Conservation (phyloP, 2,888 invertebrate genomes). For the Ctena decussata region DNA sequence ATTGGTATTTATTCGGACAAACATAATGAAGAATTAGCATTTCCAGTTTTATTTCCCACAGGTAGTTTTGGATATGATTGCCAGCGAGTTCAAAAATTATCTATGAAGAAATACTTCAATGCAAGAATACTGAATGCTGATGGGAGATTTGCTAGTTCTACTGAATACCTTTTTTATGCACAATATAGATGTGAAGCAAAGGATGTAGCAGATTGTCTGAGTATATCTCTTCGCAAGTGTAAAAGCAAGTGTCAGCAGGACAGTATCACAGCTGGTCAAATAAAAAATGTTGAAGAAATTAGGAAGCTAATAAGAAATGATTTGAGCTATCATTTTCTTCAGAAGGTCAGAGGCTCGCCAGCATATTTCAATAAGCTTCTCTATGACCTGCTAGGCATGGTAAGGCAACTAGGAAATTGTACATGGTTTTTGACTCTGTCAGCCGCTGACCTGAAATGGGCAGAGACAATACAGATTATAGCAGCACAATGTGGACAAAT, state of each 20-base stretch:
- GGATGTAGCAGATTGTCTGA: slow-evolving; percentile 15
- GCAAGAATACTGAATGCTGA: slow-evolving; percentile 4
- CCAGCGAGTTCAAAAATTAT: not conserved
- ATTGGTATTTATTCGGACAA: not conserved
- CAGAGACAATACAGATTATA: slow-evolving; percentile 44
- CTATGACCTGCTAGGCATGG: slow-evolving; percentile 48
- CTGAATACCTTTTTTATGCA: slow-evolving; percentile 2
- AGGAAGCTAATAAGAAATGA: not conserved
- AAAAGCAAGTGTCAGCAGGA: not conserved
- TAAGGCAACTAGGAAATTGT: slow-evolving; percentile 34
- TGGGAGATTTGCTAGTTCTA: slow-evolving; percentile 13
- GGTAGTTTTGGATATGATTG: slow-evolving; percentile 9
- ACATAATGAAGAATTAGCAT: slow-evolving; percentile 6
- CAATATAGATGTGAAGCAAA: not conserved
- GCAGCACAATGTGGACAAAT: slow-evolving; percentile 17
- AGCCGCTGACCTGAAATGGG: slow-evolving; percentile 47
- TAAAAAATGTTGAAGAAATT: not conserved
- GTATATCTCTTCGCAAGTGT: slow-evolving; percentile 19
- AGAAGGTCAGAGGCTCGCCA: slow-evolving; percentile 40
- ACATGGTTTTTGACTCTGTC: slow-evolving; percentile 55
- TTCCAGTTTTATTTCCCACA: slow-evolving; percentile 21
- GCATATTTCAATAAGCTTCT: slow-evolving; percentile 43
- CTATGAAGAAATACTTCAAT: not conserved
- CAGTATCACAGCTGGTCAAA: slow-evolving; percentile 10
- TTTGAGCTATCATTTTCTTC: not conserved